Conservation (phyloP, 2,888 invertebrate genomes). For the Phalera bucephala region DNA sequence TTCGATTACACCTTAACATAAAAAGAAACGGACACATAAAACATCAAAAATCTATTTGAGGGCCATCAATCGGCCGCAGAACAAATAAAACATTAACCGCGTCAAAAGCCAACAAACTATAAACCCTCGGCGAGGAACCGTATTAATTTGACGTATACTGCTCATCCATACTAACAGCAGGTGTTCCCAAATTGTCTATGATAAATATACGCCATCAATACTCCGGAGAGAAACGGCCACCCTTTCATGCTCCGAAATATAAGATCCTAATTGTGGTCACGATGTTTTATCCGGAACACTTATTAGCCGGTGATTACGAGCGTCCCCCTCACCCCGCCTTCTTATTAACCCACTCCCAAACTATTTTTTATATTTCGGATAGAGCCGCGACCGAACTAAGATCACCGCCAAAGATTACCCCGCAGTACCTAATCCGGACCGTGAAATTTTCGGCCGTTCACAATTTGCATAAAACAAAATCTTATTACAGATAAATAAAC, state of each 20-base stretch:
- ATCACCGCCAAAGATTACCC: conserved; percentile 8
- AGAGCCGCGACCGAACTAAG: conserved; percentile 2
- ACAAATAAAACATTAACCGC: conserved; percentile 54
- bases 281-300: conserved; percentile 39
- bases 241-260: conserved; percentile 54
- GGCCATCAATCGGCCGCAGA: conserved; percentile 39
- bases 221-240: conserved; percentile 45
- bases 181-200: conserved; percentile 75
- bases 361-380: conserved; percentile 5
- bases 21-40: conserved; percentile 21
- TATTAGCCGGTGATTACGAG: conserved; percentile 38
- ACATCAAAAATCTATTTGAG: conserved; percentile 29
- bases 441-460: conserved; percentile 18
- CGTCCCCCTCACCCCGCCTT: not conserved
- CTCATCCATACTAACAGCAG: conserved; percentile 70
- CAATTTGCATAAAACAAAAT: conserved; percentile 28
- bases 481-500: conserved; percentile 25
- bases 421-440: conserved; percentile 12
- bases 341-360: not conserved
- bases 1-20: conserved; percentile 22
- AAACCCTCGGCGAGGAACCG: conserved; percentile 30
- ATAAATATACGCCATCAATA: conserved; percentile 77
- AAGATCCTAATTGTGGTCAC: conserved; percentile 61
- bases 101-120: conserved; percentile 44
- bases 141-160: conserved; percentile 70